Evolutionary conservation across 2,113 vertebrate species (phyloP).

Genomic region (Cyprinodon brontotheroides): DNA sequence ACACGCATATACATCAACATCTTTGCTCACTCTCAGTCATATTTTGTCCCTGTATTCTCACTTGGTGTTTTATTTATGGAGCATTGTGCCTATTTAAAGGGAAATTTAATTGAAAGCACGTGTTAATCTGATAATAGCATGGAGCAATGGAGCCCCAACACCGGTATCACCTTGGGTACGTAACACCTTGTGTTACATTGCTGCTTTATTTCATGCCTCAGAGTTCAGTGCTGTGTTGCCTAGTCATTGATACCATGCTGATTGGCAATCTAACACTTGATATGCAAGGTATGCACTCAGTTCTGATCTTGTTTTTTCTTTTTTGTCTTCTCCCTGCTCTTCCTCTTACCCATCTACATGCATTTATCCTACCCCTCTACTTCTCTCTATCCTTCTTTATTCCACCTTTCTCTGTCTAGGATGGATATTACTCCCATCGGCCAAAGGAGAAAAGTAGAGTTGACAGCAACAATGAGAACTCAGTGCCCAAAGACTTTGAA

Average conservation of each 20-base stretch:
- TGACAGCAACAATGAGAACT: conserved; percentile 99
- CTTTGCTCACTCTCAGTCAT: conserved; percentile 44
- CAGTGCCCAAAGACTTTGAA: conserved; percentile 98
- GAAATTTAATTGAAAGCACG: conserved; percentile 71
- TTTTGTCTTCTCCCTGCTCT: conserved; percentile 31
- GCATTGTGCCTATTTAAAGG: conserved; percentile 59
- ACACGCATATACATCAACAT: conserved; percentile 24
- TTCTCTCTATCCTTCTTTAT: conserved; percentile 15
- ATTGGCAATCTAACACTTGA: conserved; percentile 71
- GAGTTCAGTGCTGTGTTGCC: conserved; percentile 55
- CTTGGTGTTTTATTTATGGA: conserved; percentile 69
- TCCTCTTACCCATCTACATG: conserved; percentile 1
- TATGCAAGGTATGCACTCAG: conserved; percentile 53
- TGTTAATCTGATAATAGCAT: conserved; percentile 71
- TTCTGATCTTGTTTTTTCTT: conserved; percentile 60
- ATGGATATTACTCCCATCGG: conserved; percentile 92
- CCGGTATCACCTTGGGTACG: conserved; percentile 49
- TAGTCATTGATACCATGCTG: conserved; percentile 57
- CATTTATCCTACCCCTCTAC: conserved; percentile 18
- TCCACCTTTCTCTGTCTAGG: conserved; percentile 74
- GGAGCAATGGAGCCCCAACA: conserved; percentile 33
- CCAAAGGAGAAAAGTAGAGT: conserved; percentile 92
- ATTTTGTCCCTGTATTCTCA: conserved; percentile 57
- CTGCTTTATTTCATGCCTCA: conserved; percentile 73
- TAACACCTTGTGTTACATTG: conserved; percentile 58